Conservation (phyloP, 2,797 vertebrate genomes). For the Tadarida brasiliensis region DNA sequence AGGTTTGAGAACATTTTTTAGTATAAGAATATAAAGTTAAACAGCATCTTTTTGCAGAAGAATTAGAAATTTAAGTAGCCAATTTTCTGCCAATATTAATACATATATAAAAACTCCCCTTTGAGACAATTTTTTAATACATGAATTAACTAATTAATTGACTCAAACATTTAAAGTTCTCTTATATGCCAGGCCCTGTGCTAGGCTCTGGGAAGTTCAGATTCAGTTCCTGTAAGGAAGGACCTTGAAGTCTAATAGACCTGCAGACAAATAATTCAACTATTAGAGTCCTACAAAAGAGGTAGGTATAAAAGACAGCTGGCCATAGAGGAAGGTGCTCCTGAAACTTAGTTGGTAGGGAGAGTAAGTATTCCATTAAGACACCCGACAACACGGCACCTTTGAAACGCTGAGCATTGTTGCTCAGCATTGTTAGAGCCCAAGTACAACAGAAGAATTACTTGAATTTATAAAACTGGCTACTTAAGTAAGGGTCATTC, state of each 20-base stretch:
- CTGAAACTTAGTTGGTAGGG: neutral
- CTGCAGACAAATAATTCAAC: constrained; percentile 35
- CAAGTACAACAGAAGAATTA: neutral
- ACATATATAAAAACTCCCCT: neutral
- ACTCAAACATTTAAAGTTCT: constrained; percentile 43
- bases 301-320: neutral
- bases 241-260: neutral
- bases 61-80: constrained; percentile 9
- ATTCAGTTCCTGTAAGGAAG: neutral
- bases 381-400: neutral
- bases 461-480: neutral
- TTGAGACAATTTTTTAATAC: constrained; percentile 47
- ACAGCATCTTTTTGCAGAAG: neutral
- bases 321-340: neutral
- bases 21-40: constrained; percentile 20
- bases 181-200: neutral
- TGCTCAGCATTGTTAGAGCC: neutral
- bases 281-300: neutral
- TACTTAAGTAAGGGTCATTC: neutral
- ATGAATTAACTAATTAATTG: neutral
- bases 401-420: neutral
- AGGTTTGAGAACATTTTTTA: constrained; percentile 15
- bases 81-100: constrained; percentile 41
- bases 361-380: neutral
- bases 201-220: constrained; percentile 51